Conservation (phyloP, 2,113 vertebrate genomes). For the Syngnathus scovelli region DNA sequence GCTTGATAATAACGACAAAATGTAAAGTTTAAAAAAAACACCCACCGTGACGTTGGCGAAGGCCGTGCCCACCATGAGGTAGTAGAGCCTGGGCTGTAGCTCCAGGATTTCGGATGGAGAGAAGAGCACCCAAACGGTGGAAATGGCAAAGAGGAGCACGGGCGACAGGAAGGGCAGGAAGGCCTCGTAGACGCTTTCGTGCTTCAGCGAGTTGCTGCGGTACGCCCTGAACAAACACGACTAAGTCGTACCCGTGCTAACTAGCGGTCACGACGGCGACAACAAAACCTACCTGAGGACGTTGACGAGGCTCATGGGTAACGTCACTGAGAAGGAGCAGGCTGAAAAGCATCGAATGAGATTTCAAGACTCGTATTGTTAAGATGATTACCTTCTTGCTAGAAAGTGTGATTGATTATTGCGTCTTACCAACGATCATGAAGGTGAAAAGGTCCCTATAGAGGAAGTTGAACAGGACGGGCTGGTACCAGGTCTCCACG, state of each 20-base stretch:
- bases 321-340: constrained; percentile 85
- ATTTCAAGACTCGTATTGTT: too few species aligned
- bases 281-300: constrained; percentile 81
- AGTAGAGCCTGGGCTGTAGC: constrained; percentile 85
- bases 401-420: not conserved
- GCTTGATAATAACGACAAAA: not conserved
- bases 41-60: constrained; percentile 95
- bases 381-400: too few species aligned
- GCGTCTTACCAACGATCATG: constrained; percentile 90
- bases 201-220: constrained; percentile 83
- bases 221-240: constrained; percentile 72
- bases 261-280: too few species aligned
- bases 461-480: constrained; percentile 82
- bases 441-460: constrained; percentile 95
- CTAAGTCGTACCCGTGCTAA: not conserved
- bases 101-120: constrained; percentile 84
- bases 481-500: constrained; percentile 94
- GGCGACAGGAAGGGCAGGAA: constrained; percentile 90
- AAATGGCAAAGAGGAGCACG: constrained; percentile 82
- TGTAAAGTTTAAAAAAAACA: not conserved
- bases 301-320: constrained; percentile 95
- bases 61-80: constrained; percentile 94
- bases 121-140: constrained; percentile 79
- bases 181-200: constrained; percentile 83
- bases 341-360: constrained; percentile 61